phyloP scores from a whole-genome alignment of 2,113 vertebrate genomes.

The Charadrius vociferus region DNA sequence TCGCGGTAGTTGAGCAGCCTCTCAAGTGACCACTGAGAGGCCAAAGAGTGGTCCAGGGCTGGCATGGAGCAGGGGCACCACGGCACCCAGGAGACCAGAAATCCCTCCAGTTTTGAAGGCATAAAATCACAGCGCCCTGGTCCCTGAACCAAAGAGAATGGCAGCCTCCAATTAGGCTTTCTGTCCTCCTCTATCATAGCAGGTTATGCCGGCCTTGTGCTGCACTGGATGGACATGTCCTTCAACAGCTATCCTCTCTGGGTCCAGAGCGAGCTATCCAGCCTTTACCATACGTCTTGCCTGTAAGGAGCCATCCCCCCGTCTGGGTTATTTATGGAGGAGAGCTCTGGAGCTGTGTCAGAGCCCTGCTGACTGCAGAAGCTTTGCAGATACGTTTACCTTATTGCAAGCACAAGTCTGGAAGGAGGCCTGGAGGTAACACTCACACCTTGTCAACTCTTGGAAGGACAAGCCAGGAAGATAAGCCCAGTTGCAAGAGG shows the following conservation, averaged over 20 bases:
- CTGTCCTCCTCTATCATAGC: neutral
- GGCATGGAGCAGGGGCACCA: neutral
- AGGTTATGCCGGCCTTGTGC: fast-evolving
- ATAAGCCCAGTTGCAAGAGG: neutral
- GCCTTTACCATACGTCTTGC: neutral
- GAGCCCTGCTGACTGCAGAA: neutral
- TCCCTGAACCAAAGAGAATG: neutral
- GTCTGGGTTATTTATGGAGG: neutral
- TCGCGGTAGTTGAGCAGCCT: neutral
- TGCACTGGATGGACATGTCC: neutral
- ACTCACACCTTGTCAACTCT: neutral
- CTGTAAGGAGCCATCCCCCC: neutral
- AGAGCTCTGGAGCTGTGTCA: neutral
- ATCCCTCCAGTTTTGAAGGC: too few relatives aligned
- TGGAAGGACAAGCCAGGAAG: neutral
- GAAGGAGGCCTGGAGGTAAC: neutral
- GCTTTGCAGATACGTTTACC: neutral
- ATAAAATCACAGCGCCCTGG: neutral
- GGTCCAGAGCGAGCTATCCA: neutral
- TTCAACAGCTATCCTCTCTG: neutral
- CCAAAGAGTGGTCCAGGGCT: neutral
- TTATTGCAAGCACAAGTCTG: neutral
- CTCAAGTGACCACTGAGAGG: neutral
- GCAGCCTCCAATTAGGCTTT: neutral
- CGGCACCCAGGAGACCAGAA: neutral